Conservation (phyloP, 2,797 vertebrate species). For the Momotus momota region DNA sequence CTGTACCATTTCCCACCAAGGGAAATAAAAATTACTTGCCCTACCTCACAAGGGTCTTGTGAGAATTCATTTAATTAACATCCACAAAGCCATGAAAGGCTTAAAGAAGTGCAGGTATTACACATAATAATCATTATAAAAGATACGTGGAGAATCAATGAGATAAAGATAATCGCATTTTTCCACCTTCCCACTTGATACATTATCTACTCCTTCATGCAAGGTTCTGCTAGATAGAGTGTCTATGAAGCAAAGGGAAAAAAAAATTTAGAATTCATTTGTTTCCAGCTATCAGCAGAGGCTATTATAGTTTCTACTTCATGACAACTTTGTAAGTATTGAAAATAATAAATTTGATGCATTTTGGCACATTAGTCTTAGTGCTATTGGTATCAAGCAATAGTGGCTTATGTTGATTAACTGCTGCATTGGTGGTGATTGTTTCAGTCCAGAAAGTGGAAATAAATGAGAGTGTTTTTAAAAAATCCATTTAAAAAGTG, state of each 20-base stretch:
- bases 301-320: background rate
- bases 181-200: background rate
- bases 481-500: background rate
- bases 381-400: background rate
- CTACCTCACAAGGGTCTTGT: background rate
- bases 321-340: background rate
- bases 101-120: constrained; percentile 25
- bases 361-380: background rate
- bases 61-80: constrained; percentile 57
- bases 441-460: background rate
- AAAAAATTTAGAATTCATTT: background rate
- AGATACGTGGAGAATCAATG: background rate
- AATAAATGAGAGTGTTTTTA: background rate
- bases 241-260: background rate
- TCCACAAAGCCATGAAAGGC: background rate
- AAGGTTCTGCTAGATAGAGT: background rate
- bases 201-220: background rate
- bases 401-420: background rate
- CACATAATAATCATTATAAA: background rate
- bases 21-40: background rate
- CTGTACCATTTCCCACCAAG: background rate
- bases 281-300: background rate
- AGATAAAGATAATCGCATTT: constrained; percentile 53
- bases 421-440: background rate
- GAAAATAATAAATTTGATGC: background rate